Base-by-base conservation (phyloP, 92 coral and sea anemone species). In the Siderastrea radians region DNA sequence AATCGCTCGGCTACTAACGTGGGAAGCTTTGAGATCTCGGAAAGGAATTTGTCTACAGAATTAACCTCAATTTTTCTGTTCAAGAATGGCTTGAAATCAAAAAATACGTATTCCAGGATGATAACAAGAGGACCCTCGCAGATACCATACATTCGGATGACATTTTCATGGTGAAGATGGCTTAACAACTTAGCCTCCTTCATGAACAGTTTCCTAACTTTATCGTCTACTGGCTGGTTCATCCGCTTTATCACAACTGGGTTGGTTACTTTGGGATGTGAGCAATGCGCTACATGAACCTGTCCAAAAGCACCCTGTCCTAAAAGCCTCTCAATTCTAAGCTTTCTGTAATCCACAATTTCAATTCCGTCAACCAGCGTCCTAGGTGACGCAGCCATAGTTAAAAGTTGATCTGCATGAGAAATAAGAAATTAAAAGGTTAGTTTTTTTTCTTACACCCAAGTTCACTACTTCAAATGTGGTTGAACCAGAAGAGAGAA, bases 231-330 rank as follows among this genome's bases (percentile, higher is more conserved):
- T 1, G 52, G 72, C 2, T 53, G 3, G 75, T 67, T 45, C 19
- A 80, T 67, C 52, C 59, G 62, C 12, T 80, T 80, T 43, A 80
- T 65, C 53, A 80, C 84, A 53, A 68, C 84, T 43, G 75, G 84
- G 53, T 80, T 80, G 66, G 43, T 80, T 53, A 66, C 65, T 12
- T 43, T 58, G 9, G 54, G 75, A 8, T 68, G 59, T 16, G 7
- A n/a, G 17, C 63, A 80, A 44, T 80, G 64, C 10, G 74, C 84
- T 67, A 80, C 14, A 49, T 80, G 61, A 44, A 65, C 84, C 7
- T 70, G 59, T 13, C 75, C 84, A 80, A 65, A 80, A 1, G 75
- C 12, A 49, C 84, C 84, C 10, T 65, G 51, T 3, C 84, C 84
- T 6, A 80, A 53, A n/a, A n/a, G 43, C 68, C 45, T 80, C 52